Base-by-base conservation (phyloP, 2,797 vertebrate species). In the Ctenopoma multispine region DNA sequence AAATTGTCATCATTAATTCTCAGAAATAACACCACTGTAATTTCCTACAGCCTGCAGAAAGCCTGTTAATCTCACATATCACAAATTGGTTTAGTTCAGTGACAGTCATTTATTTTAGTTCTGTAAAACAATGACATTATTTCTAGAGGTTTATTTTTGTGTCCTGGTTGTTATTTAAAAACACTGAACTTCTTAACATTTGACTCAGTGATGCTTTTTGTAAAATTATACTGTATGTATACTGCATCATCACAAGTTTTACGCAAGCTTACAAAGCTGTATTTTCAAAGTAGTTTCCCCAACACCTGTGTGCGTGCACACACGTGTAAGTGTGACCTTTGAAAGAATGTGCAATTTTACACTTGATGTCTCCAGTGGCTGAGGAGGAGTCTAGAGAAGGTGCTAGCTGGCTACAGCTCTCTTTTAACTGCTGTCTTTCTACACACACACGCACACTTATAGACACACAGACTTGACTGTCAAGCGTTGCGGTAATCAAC, bases 281-380 rank as follows among this genome's bases (percentile, higher is more conserved):
- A 46, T 46, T 55, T 59, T 68, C 6, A 49, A 56, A 79, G 64
- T 63, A 46, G 8, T 48, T 75, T 76, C 31, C 21, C 21, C 11
- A 60, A 54, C 41, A 53, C 20, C 1, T 21, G 9, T 61, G 27
- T 46, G 36, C 3, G 24, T 57, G 36, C 31, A 38, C 43, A 34
- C 21, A 40, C 46, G 48, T 17, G 46, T 36, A 44, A 88, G 85
- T 72, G 79, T 63, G 7, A 48, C 20, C 46, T 90, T 74, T 81
- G 63, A 79, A 67, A 69, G 87, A 70, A 86, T 84, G 90, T 86
- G 88, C 85, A 92, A 92, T 94, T 94, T 93, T 87, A 91, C 82
- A 91, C 71, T 93, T 91, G 80, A 90, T 69, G 84, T 94, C 81
- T 91, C 80, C 75, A 78, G 82, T 75, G 87, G 64, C 72, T 63